Conservation (phyloP, 2,113 vertebrate genomes). For the Caranx melampygus region DNA sequence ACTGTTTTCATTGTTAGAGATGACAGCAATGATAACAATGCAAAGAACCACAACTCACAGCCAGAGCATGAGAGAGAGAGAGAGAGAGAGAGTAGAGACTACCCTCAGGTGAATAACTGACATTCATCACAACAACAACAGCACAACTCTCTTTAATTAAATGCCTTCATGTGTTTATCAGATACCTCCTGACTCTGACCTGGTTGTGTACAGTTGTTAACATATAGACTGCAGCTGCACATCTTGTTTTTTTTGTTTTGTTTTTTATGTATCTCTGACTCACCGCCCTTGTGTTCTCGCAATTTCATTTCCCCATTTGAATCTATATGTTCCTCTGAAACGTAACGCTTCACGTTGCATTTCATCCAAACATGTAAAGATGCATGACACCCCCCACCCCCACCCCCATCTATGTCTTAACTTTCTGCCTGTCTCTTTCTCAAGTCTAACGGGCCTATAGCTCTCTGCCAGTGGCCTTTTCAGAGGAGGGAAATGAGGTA, state of each 20-base stretch:
- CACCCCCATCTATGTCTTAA: not conserved
- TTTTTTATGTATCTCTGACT: conserved; percentile 9
- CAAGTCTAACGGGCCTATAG: conserved; percentile 14
- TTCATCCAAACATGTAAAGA: conserved; percentile 11
- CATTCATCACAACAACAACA: conserved; percentile 46
- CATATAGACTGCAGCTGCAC: not conserved
- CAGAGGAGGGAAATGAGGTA: conserved; percentile 45
- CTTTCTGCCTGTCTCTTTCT: not conserved
- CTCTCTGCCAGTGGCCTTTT: conserved; percentile 51
- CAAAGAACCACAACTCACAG: conserved; percentile 68
- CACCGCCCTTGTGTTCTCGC: not conserved
- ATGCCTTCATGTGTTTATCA: not conserved
- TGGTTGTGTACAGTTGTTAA: not conserved
- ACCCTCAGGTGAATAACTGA: conserved; percentile 63
- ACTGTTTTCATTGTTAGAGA: conserved; percentile 82
- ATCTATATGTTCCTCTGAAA: conserved; percentile 27
- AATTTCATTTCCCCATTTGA: conserved; percentile 57
- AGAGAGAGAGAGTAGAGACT: conserved; percentile 12
- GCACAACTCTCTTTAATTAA: not conserved
- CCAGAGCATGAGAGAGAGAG: conserved; percentile 30
- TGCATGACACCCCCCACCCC: not conserved
- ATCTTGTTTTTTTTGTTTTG: not conserved
- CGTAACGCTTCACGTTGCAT: not conserved
- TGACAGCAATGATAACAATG: conserved; percentile 81
- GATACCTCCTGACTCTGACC: not conserved